phyloP scores from a whole-genome alignment of 1,140 invertebrate genomes.

The Lucilia cuprina region DNA sequence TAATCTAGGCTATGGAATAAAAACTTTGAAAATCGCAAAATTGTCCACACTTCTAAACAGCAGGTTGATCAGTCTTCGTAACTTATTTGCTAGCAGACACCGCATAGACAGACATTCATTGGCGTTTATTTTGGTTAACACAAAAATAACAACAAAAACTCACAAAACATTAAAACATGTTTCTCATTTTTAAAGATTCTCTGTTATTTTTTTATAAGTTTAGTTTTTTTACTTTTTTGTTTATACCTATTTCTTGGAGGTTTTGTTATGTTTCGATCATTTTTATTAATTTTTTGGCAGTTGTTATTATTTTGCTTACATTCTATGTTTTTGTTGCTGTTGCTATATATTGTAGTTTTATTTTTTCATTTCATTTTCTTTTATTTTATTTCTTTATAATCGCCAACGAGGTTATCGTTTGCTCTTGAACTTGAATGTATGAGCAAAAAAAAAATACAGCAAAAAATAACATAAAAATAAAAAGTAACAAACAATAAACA shows the following conservation, averaged over 20 bases:
- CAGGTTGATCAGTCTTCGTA: no score
- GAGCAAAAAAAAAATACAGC: not conserved
- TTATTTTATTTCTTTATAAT: not conserved
- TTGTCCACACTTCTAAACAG: no score
- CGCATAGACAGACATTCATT: no score
- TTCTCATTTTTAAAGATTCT: not conserved
- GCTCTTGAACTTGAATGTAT: slow-evolving; percentile 21
- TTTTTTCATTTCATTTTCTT: not conserved
- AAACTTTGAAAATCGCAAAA: no score
- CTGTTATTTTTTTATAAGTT: not conserved
- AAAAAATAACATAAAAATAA: not conserved
- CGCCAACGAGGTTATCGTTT: slow-evolving; percentile 27
- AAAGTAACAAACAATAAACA: not conserved
- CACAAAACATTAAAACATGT: not conserved
- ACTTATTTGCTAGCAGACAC: no score
- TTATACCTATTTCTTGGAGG: not conserved
- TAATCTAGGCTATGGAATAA: no score
- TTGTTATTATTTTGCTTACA: not conserved
- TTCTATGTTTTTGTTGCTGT: not conserved
- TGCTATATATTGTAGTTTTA: not conserved
- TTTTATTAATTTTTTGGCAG: not conserved
- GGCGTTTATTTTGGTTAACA: not conserved
- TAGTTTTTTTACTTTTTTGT: not conserved
- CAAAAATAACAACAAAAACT: not conserved
- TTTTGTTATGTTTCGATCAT: no score